These are phyloP conservation scores for Macroramphosus scolopax DNA, from an alignment of 2,797 vertebrate species.

Conservation along the genomic window DNA sequence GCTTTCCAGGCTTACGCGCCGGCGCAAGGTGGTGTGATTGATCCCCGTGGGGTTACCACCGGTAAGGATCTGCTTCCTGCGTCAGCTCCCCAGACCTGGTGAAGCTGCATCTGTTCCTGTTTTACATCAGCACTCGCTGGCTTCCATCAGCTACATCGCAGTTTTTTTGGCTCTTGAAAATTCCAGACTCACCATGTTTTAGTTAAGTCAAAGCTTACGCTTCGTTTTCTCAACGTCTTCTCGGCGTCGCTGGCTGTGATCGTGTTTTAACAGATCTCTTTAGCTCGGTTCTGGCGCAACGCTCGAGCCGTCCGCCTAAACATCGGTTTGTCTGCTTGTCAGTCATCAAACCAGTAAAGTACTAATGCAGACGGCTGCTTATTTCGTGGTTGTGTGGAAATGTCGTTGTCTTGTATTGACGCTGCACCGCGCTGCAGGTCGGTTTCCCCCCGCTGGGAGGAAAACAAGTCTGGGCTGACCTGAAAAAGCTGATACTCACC, in stretches of 20 bases:
- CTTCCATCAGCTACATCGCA: too few relatives aligned
- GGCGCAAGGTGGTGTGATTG: constrained; percentile 56
- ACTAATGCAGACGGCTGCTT: constrained; percentile 27
- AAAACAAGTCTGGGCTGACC: constrained; percentile 24
- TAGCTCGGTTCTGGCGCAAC: constrained; percentile 8
- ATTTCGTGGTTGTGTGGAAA: constrained; percentile 26
- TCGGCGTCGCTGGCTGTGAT: too few relatives aligned
- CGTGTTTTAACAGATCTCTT: too few relatives aligned
- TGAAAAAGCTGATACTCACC: constrained; percentile 33
- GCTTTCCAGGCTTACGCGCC: constrained; percentile 52
- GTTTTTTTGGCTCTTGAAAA: constrained; percentile 6
- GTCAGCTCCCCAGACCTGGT: constrained; percentile 41
- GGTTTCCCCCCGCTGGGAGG: constrained; percentile 17
- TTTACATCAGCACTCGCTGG: constrained; percentile 53
- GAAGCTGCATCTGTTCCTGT: constrained; percentile 56
- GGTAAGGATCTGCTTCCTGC: constrained; percentile 63
- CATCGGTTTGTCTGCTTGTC: constrained; percentile 23
- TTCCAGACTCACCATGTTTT: constrained; percentile 14
- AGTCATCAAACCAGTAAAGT: constrained; percentile 20
- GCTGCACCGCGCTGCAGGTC: constrained; percentile 19
- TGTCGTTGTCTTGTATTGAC: constrained; percentile 24
- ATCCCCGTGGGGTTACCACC: constrained; percentile 64
- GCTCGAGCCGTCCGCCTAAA: constrained; percentile 8
- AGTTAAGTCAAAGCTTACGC: too few relatives aligned
- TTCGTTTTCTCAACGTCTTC: too few relatives aligned